Evolutionary conservation across 2,888 invertebrate genomes (phyloP).

Genomic region (Stenolophus ochropezus): DNA sequence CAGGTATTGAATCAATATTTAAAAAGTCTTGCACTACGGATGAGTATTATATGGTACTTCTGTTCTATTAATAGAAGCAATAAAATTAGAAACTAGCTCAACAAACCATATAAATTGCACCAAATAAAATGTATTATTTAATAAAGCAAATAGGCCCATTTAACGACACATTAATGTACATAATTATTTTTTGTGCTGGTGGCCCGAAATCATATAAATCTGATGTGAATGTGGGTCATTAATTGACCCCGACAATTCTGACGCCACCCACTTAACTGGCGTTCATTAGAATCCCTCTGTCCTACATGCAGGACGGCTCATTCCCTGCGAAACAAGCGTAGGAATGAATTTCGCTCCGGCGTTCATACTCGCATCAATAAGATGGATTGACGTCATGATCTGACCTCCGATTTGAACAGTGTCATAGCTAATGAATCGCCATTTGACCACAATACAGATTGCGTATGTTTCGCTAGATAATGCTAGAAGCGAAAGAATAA

Average conservation of each 20-base stretch:
- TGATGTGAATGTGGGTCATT: conserved; percentile 53
- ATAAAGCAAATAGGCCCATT: background rate
- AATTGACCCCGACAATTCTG: conserved; percentile 55
- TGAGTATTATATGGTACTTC: too few relatives aligned
- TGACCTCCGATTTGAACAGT: conserved; percentile 61
- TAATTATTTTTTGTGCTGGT: conserved; percentile 24
- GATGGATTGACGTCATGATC: conserved; percentile 63
- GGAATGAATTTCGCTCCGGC: conserved; percentile 25
- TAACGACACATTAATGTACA: conserved; percentile 30
- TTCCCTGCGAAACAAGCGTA: background rate
- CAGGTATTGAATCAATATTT: too few relatives aligned
- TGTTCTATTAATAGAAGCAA: background rate
- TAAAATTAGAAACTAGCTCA: background rate
- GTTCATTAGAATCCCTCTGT: background rate
- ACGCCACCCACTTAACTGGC: conserved; percentile 55
- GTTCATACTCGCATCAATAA: conserved; percentile 62
- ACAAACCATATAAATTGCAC: background rate
- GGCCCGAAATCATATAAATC: conserved; percentile 42
- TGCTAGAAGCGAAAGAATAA: too few relatives aligned
- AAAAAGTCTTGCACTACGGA: too few relatives aligned
- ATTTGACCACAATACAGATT: conserved; percentile 43
- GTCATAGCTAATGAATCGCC: conserved; percentile 55
- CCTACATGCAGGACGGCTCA: background rate
- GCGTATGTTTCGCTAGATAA: conserved; percentile 10
- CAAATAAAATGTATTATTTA: background rate